Evolutionary conservation across 2,888 invertebrate genomes (phyloP).

Genomic region (Tiliacea citrago): DNA sequence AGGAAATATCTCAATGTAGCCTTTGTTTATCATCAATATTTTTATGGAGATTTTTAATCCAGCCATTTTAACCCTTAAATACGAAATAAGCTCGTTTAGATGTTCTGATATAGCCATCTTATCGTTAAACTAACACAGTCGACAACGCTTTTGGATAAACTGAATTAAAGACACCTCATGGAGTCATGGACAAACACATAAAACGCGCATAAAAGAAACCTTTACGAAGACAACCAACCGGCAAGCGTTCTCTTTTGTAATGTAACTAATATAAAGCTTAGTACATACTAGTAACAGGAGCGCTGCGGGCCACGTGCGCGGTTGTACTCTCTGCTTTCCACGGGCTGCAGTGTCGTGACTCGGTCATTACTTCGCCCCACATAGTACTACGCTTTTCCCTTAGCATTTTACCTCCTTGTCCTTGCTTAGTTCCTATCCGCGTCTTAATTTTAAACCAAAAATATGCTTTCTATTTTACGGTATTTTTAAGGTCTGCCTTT

Average conservation of each 20-base stretch:
- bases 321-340: conserved; percentile 66
- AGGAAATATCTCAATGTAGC: conserved; percentile 3
- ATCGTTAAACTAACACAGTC: not conserved
- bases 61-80: not conserved
- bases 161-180: not conserved
- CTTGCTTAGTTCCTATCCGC: conserved; percentile 33
- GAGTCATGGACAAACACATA: not conserved
- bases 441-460: conserved; percentile 1
- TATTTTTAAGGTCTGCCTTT: conserved; percentile 49
- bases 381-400: conserved; percentile 75
- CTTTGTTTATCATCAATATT: conserved; percentile 20
- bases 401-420: conserved; percentile 62
- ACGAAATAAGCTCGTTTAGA: not conserved
- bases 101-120: no score
- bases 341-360: conserved; percentile 75
- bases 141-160: not conserved
- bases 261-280: conserved; percentile 34
- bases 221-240: conserved; percentile 11
- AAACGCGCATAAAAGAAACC: conserved; percentile 3
- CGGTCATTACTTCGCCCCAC: conserved; percentile 79
- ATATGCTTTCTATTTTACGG: conserved; percentile 3
- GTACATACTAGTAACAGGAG: conserved; percentile 42
- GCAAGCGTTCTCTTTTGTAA: conserved; percentile 41
- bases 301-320: conserved; percentile 52
- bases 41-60: not conserved